Conservation (phyloP, 2,797 vertebrate species). For the Acomys russatus region DNA sequence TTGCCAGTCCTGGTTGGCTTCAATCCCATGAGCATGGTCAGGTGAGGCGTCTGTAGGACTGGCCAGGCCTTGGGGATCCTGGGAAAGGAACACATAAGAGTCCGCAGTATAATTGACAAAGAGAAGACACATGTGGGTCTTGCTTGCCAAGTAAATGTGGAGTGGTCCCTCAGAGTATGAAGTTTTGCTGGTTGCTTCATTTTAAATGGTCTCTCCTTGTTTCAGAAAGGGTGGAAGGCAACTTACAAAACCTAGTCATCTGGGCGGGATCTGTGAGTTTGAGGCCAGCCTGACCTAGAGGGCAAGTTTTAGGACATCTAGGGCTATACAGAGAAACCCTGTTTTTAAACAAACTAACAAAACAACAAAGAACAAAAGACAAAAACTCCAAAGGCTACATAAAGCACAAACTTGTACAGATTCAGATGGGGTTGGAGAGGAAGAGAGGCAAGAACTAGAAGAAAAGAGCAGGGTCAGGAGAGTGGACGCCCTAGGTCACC, state of each 20-base stretch:
- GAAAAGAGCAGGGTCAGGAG: background rate
- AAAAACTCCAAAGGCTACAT: background rate
- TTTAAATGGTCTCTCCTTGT: background rate
- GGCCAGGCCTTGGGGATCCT: background rate
- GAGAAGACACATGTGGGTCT: background rate
- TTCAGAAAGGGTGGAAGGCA: conserved; percentile 32
- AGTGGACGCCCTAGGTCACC: background rate
- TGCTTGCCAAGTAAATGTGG: background rate
- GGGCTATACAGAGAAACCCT: background rate
- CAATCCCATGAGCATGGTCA: conserved; percentile 91
- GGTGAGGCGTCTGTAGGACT: conserved; percentile 81
- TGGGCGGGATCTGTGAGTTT: background rate
- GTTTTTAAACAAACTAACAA: background rate
- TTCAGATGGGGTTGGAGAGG: background rate
- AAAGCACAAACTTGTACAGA: background rate
- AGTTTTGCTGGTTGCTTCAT: background rate
- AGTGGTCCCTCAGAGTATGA: background rate
- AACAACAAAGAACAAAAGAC: background rate
- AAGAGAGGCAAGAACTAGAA: background rate
- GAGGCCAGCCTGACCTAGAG: background rate
- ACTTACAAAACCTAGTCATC: background rate
- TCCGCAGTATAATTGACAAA: background rate
- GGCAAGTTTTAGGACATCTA: background rate
- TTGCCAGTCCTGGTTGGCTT: conserved; percentile 92
- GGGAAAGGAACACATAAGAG: background rate